Evolutionary conservation across 1,140 invertebrate genomes (phyloP).

Genomic region (Eubasilissa regina): DNA sequence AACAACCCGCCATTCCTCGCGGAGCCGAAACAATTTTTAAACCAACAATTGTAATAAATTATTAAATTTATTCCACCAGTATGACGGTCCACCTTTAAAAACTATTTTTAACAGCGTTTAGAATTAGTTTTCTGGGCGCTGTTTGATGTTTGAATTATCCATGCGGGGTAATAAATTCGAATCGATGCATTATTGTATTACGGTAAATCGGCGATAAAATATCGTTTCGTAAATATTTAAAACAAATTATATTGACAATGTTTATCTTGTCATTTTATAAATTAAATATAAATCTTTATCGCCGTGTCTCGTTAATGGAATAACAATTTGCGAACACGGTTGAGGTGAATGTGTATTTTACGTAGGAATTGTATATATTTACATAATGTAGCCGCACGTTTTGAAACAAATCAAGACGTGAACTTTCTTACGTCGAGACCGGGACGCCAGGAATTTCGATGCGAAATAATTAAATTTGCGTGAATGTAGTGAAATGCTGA

Average conservation of each 20-base stretch:
- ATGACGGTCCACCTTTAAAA: background rate
- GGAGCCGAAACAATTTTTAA: slow-evolving; percentile 16
- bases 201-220: slow-evolving; percentile 20
- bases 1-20: slow-evolving; percentile 8
- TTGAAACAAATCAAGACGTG: no score
- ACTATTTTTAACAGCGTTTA: background rate
- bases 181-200: slow-evolving; percentile 1
- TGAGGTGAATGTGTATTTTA: background rate
- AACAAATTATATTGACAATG: slow-evolving; percentile 30
- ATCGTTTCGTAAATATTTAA: slow-evolving; percentile 27
- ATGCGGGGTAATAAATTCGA: slow-evolving; percentile 7
- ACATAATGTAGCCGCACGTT: no score
- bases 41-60: slow-evolving; percentile 30
- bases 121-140: background rate
- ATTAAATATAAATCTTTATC: slow-evolving; percentile 30
- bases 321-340: background rate
- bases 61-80: slow-evolving; percentile 11
- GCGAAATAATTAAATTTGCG: background rate
- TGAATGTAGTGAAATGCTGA: background rate
- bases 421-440: no score
- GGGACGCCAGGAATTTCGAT: no score
- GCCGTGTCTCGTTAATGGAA: background rate
- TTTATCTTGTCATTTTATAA: slow-evolving; percentile 30
- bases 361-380: background rate
- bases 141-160: background rate